Conservation (phyloP, 2,113 vertebrate species). For the Machaerirhynchus nigripectus region DNA sequence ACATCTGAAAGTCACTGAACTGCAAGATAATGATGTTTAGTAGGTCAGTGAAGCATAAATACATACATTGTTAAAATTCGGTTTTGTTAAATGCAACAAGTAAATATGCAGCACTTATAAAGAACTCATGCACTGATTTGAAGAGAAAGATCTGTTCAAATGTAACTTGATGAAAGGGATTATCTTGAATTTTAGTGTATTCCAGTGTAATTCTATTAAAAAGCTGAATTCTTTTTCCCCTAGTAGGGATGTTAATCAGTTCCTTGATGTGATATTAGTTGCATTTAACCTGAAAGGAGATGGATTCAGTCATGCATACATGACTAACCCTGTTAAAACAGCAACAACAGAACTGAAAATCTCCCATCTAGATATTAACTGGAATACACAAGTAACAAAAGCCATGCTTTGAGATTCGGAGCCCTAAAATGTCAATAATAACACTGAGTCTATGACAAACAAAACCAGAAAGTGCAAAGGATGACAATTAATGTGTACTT, state of each 20-base stretch:
- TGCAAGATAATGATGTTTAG: conserved; percentile 4
- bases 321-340: conserved; percentile 13
- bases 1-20: conserved; percentile 30
- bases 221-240: neutral
- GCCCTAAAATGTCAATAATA: neutral
- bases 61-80: conserved; percentile 4
- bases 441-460: neutral
- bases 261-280: neutral
- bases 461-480: neutral
- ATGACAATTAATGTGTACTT: neutral
- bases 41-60: conserved; percentile 34
- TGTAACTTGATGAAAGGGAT: neutral
- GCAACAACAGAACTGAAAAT: conserved; percentile 11
- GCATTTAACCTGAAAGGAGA: conserved; percentile 37
- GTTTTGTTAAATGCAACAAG: conserved; percentile 1
- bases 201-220: neutral
- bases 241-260: neutral
- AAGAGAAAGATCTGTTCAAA: neutral
- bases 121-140: neutral
- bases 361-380: neutral
- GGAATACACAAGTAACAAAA: neutral
- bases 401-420: neutral
- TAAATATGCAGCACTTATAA: neutral
- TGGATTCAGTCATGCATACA: neutral
- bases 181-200: neutral